These are phyloP conservation scores for Cassiopea xamachana DNA, from an alignment of 30 jellyfish, hydroid and myxozoan genomes.

Conservation along the genomic window DNA sequence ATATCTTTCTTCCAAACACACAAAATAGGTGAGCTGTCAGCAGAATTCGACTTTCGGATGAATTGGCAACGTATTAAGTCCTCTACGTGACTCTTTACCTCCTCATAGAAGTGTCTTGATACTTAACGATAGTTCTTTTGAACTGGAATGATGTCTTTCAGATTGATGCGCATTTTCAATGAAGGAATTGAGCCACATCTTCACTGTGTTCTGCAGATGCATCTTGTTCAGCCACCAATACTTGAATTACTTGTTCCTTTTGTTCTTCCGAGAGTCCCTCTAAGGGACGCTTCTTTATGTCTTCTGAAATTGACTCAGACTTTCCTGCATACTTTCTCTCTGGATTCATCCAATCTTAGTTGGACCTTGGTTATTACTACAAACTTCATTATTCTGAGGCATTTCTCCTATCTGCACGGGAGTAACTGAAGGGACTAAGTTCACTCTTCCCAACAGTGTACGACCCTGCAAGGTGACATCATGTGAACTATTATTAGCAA, in stretches of 20 bases:
- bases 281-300: not conserved
- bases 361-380: not conserved
- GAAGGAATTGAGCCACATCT: conserved; percentile 36
- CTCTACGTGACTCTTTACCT: conserved; percentile 35
- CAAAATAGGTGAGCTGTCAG: conserved; percentile 27
- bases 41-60: conserved; percentile 14
- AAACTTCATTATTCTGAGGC: conserved; percentile 3
- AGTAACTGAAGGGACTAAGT: conserved; percentile 1
- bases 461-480: conserved; percentile 13
- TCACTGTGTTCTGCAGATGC: conserved; percentile 5
- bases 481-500: conserved; percentile 7
- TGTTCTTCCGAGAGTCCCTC: conserved; percentile 13
- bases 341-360: not conserved
- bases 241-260: not conserved
- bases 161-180: conserved; percentile 11
- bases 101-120: conserved; percentile 26
- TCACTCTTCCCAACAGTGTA: not conserved
- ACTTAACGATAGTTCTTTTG: conserved; percentile 26
- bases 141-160: conserved; percentile 33
- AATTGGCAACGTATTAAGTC: conserved; percentile 11
- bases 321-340: conserved; percentile 10
- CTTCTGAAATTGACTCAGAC: not conserved
- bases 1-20: conserved; percentile 52
- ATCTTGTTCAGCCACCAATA: conserved; percentile 1
- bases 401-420: not conserved